A percentile compares a stretch with the other conserved stretches of the same genome.
These are phyloP conservation scores for Andrena bicolor DNA, from an alignment of 2,888 invertebrate species.

Conservation along the genomic window DNA sequence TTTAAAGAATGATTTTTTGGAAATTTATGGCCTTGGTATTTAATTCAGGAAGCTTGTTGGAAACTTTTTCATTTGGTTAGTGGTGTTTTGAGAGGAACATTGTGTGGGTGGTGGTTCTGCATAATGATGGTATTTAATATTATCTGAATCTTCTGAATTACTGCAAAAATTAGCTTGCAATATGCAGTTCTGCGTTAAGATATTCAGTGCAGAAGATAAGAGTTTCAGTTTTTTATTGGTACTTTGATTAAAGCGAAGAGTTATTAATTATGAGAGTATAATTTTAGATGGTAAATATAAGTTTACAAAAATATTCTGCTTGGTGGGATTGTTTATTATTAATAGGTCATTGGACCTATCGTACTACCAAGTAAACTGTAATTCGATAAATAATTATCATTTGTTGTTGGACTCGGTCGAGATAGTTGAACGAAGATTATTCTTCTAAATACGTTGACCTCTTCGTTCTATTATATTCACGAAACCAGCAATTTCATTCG, in stretches of 20 bases:
- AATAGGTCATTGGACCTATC: constrained; percentile 4
- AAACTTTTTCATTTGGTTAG: too few relatives aligned
- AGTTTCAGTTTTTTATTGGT: too few relatives aligned
- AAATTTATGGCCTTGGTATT: too few relatives aligned
- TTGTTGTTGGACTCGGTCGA: background rate
- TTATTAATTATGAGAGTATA: background rate
- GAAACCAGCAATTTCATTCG: background rate
- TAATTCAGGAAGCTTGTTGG: too few relatives aligned
- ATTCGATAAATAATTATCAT: constrained; percentile 16
- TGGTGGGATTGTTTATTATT: background rate
- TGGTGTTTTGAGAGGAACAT: too few relatives aligned
- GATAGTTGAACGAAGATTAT: background rate
- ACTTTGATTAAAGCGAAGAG: too few relatives aligned
- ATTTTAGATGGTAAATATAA: background rate
- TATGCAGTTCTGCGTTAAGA: background rate
- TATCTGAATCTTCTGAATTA: background rate
- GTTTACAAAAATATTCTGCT: background rate
- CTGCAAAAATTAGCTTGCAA: background rate
- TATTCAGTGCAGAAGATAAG: too few relatives aligned
- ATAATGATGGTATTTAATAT: too few relatives aligned
- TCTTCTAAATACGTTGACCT: constrained; percentile 10
- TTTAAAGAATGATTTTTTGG: too few relatives aligned
- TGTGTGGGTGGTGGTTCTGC: too few relatives aligned
- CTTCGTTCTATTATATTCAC: constrained; percentile 10
- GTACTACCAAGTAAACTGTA: background rate